These are phyloP conservation scores for Maylandia zebra DNA, from an alignment of 2,113 vertebrate genomes.

Conservation along the genomic window DNA sequence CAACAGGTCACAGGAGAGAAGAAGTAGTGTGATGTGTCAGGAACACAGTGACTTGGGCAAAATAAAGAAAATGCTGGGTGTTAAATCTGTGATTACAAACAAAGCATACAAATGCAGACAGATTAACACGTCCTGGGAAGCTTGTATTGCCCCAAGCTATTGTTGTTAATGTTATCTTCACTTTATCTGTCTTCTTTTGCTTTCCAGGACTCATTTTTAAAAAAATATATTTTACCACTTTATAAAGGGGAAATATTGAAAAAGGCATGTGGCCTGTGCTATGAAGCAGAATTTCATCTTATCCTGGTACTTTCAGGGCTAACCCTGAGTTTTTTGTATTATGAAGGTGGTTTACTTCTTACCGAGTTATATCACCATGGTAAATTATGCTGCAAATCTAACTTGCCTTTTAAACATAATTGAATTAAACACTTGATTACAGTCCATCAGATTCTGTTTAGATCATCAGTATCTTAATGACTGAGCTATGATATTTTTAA, in stretches of 20 bases:
- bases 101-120: background rate
- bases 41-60: background rate
- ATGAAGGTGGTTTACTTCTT: background rate
- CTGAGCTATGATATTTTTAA: background rate
- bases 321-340: background rate
- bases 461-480: background rate
- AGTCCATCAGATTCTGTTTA: background rate
- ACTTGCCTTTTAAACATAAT: background rate
- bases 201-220: fast-evolving
- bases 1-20: background rate
- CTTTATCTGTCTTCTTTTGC: background rate
- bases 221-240: background rate
- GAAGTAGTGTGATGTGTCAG: background rate
- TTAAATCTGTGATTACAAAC: background rate
- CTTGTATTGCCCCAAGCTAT: background rate
- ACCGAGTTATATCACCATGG: fast-evolving
- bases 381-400: background rate
- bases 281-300: background rate
- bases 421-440: background rate
- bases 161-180: background rate
- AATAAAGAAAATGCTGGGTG: background rate
- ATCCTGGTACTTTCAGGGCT: background rate
- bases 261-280: background rate
- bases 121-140: fast-evolving
- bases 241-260: background rate